A percentile compares a stretch with the other conserved stretches of the same genome.
Conservation (phyloP, 2,888 invertebrate species). For the Colostygia pectinataria region DNA sequence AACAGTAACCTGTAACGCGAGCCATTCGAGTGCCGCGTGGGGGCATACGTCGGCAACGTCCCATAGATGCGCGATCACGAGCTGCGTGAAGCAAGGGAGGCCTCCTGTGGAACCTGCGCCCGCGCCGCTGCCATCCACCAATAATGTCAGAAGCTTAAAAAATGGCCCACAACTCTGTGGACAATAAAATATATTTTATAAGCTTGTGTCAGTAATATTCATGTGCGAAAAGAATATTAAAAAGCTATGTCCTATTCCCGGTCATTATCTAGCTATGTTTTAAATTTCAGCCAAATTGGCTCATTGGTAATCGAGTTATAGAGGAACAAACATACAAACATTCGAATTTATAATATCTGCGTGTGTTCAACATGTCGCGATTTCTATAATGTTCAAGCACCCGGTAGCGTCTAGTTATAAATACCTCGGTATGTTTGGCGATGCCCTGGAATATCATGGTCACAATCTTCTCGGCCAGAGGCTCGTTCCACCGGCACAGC, state of each 20-base stretch:
- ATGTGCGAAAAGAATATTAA: no score
- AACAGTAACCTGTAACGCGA: conserved; percentile 86
- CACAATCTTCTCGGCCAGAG: conserved; percentile 93
- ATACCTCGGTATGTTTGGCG: conserved; percentile 95
- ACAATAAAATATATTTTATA: background rate
- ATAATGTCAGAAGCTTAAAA: conserved; percentile 93
- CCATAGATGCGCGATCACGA: conserved; percentile 94
- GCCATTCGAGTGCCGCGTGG: conserved; percentile 96
- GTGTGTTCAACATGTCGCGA: no score
- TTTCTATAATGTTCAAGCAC: no score
- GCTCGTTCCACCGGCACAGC: conserved; percentile 94
- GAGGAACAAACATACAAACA: no score
- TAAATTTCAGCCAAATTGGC: no score
- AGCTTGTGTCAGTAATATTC: no score
- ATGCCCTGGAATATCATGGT: conserved; percentile 96
- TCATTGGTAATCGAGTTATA: no score
- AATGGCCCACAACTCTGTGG: conserved; percentile 92
- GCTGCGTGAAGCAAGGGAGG: conserved; percentile 94
- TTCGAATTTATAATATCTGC: no score
- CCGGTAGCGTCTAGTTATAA: no score
- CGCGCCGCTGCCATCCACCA: conserved; percentile 91
- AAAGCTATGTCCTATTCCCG: no score
- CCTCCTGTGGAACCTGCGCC: conserved; percentile 84
- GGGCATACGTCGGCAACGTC: conserved; percentile 95
- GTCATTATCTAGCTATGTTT: no score